A percentile compares a stretch with the other conserved stretches of the same genome.
Evolutionary conservation across 2,888 invertebrate species (phyloP).

Genomic region (Tanypteryx hageni): DNA sequence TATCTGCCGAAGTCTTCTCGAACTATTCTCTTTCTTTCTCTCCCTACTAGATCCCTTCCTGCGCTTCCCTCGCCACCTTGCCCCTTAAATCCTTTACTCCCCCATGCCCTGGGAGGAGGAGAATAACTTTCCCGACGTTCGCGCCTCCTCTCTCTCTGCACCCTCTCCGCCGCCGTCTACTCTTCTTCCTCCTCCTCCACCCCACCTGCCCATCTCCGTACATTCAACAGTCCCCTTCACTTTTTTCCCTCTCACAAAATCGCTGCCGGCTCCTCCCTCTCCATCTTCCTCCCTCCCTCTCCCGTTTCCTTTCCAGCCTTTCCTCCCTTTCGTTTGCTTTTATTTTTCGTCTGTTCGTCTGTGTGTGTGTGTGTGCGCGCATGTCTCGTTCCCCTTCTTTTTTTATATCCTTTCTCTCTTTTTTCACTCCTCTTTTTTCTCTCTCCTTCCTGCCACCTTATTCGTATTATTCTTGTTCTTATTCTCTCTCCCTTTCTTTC

Average conservation of each 20-base stretch:
- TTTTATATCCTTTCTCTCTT: background rate
- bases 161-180: background rate
- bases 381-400: background rate
- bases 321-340: too few species aligned
- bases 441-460: constrained; percentile 68
- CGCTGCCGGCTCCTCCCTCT: background rate
- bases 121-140: background rate
- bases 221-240: constrained; percentile 6
- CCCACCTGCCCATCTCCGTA: background rate
- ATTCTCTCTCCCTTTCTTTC: constrained; percentile 66
- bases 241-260: constrained; percentile 3
- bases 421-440: constrained; percentile 65
- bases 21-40: too few species aligned
- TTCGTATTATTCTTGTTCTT: too few species aligned
- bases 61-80: background rate
- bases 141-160: background rate
- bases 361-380: too few species aligned
- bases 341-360: too few species aligned
- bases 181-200: too few species aligned
- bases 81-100: background rate
- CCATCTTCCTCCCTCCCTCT: background rate
- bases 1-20: too few species aligned
- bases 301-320: background rate
- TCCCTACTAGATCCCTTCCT: background rate
- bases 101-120: background rate